Conservation (phyloP, 1,140 invertebrate genomes). For the Cyclina sinensis region DNA sequence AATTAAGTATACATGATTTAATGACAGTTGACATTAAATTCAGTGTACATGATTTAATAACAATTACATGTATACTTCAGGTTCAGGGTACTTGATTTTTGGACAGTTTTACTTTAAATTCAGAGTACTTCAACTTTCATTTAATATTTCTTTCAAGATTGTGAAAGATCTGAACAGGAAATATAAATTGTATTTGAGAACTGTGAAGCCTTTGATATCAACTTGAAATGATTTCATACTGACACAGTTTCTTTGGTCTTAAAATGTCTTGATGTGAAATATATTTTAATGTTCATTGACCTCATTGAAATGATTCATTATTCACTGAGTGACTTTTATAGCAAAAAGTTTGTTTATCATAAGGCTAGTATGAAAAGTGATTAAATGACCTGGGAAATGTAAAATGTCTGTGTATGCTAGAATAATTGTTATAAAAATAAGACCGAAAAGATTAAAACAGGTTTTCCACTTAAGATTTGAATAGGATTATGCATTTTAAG, state of each 20-base stretch:
- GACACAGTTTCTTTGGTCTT: not conserved
- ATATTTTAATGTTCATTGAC: constrained; percentile 5
- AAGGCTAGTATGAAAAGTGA: not conserved
- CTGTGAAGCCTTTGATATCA: too few relatives aligned
- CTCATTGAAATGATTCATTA: not conserved
- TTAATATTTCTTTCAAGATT: too few relatives aligned
- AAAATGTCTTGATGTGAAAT: not conserved
- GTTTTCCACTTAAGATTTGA: not conserved
- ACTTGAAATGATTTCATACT: not conserved
- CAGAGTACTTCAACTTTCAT: too few relatives aligned
- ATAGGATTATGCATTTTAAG: not conserved
- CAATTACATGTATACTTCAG: too few relatives aligned
- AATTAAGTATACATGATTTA: too few relatives aligned
- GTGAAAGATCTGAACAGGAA: too few relatives aligned
- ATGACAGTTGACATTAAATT: too few relatives aligned
- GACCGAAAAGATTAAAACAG: not conserved
- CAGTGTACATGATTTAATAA: too few relatives aligned
- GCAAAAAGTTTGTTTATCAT: not conserved
- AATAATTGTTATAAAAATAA: too few relatives aligned
- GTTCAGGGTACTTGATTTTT: too few relatives aligned
- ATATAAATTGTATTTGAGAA: too few relatives aligned
- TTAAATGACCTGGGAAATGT: not conserved
- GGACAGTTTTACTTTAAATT: too few relatives aligned
- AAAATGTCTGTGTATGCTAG: not conserved
- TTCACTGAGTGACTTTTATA: not conserved